phyloP scores from a whole-genome alignment of 2,113 vertebrate genomes.

The Petrocephalus zakoni region DNA sequence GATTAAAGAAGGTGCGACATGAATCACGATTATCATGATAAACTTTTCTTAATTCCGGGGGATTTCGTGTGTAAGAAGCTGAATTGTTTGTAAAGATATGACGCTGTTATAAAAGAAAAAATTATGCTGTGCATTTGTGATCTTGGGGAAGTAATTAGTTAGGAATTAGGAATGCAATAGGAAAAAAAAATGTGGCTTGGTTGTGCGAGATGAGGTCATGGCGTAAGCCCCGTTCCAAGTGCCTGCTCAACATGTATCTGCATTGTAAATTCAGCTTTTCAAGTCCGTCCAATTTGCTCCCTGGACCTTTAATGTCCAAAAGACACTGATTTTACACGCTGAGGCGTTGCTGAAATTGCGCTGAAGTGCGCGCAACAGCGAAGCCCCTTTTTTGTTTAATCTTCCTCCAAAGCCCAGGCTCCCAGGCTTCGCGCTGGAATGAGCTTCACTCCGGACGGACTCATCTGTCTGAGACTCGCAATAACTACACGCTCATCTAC shows the following conservation, averaged over 20 bases:
- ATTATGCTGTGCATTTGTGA: background rate
- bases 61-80: background rate
- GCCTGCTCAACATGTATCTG: background rate
- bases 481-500: background rate
- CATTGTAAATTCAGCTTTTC: conserved; percentile 17
- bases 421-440: background rate
- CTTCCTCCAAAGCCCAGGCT: conserved; percentile 16
- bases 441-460: background rate
- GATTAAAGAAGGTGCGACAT: background rate
- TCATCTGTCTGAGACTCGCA: background rate
- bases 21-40: background rate
- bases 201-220: conserved; percentile 1
- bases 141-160: background rate
- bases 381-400: conserved; percentile 10
- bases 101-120: background rate
- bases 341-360: background rate
- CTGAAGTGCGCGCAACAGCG: background rate
- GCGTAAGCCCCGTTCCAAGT: background rate
- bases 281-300: background rate
- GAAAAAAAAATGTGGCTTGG: background rate
- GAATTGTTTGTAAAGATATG: background rate
- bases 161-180: background rate
- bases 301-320: conserved; percentile 11
- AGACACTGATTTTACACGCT: background rate
- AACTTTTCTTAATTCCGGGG: background rate